These are phyloP conservation scores for Chlamydotis undulata DNA, from an alignment of 2,113 vertebrate species.

Conservation along the genomic window DNA sequence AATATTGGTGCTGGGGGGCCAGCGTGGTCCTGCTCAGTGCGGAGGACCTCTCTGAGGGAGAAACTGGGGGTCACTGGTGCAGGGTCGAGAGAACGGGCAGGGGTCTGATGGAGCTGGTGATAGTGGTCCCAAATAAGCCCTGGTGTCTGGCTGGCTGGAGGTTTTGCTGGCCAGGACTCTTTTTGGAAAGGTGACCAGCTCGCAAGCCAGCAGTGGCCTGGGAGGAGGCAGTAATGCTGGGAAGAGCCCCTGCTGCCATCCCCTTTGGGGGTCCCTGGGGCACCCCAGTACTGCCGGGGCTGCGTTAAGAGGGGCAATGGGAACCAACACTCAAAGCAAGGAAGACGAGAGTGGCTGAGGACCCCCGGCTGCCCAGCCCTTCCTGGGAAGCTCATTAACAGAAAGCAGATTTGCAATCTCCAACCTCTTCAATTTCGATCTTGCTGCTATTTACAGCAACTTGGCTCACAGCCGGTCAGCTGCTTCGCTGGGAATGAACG, in stretches of 20 bases:
- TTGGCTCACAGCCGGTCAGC: rapidly evolving
- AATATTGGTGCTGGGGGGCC: neutral
- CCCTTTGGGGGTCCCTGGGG: neutral
- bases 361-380: neutral
- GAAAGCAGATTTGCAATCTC: neutral
- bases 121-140: neutral
- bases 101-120: neutral
- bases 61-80: neutral
- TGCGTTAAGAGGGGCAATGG: neutral
- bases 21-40: neutral
- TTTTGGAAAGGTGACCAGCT: neutral
- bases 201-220: neutral
- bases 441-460: rapidly evolving
- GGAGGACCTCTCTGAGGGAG: neutral
- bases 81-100: neutral
- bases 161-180: neutral
- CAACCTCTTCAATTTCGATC: neutral
- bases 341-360: neutral
- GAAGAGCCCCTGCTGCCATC: neutral
- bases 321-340: neutral
- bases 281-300: neutral
- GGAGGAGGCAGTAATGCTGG: neutral
- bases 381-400: neutral
- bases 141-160: rapidly evolving
- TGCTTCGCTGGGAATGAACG: rapidly evolving